phyloP scores from a whole-genome alignment of 2,888 invertebrate species.

The Tetramorium bicarinatum region DNA sequence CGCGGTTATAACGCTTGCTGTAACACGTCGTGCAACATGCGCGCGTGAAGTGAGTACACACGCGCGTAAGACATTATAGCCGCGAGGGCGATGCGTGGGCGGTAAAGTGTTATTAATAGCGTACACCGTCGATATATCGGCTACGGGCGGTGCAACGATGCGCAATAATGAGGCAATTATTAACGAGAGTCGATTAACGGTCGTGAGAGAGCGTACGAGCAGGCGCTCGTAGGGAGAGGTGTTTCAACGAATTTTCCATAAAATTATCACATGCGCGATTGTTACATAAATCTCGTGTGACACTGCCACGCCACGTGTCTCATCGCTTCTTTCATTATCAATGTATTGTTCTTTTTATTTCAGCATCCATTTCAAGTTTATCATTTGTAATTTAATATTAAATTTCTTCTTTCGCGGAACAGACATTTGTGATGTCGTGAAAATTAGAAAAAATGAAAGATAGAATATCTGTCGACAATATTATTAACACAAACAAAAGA shows the following conservation, averaged over 20 bases:
- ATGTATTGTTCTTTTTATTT: background rate
- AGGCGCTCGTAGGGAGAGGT: constrained; percentile 26
- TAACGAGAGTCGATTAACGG: constrained; percentile 74
- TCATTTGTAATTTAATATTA: constrained; percentile 8
- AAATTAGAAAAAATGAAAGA: background rate
- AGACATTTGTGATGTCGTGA: background rate
- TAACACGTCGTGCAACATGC: constrained; percentile 38
- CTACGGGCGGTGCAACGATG: constrained; percentile 69
- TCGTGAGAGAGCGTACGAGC: constrained; percentile 59
- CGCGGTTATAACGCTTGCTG: constrained; percentile 63
- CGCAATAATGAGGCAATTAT: constrained; percentile 75
- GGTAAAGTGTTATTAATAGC: constrained; percentile 76
- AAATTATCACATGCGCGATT: constrained; percentile 29
- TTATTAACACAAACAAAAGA: background rate
- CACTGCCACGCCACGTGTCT: background rate
- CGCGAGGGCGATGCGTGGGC: constrained; percentile 74
- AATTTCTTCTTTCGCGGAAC: background rate
- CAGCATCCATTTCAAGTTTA: background rate
- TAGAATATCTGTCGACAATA: background rate
- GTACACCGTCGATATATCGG: constrained; percentile 73
- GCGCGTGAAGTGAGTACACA: constrained; percentile 61
- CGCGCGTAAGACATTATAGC: constrained; percentile 33
- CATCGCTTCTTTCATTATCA: background rate
- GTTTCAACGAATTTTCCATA: constrained; percentile 34
- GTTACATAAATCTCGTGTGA: constrained; percentile 9